Evolutionary conservation across 2,113 vertebrate species (phyloP).

Genomic region (Semnornis frantzii): DNA sequence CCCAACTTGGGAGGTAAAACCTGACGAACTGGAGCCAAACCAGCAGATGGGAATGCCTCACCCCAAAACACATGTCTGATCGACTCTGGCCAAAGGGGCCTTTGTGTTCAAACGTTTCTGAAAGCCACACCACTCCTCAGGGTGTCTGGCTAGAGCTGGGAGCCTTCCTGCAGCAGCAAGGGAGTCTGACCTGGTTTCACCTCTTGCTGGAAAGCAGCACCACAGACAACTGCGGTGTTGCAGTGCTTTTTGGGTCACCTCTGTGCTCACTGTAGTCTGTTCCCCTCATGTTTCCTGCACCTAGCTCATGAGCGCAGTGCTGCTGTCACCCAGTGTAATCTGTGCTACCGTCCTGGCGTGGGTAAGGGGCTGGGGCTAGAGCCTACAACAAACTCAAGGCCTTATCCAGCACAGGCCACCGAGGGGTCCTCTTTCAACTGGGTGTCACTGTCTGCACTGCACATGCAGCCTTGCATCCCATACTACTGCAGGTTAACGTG

Average conservation of each 20-base stretch:
- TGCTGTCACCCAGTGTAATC: accelerated
- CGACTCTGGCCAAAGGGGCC: accelerated
- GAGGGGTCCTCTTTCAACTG: accelerated
- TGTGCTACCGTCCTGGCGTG: background rate
- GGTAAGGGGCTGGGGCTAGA: background rate
- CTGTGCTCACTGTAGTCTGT: background rate
- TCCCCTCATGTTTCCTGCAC: background rate
- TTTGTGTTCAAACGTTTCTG: background rate
- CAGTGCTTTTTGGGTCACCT: background rate
- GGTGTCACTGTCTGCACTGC: background rate
- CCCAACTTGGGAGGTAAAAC: background rate
- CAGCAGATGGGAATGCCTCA: background rate
- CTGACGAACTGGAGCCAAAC: background rate
- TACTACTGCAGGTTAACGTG: accelerated
- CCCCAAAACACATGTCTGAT: background rate
- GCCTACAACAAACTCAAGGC: accelerated
- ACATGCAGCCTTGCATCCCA: accelerated
- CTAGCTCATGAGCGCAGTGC: accelerated
- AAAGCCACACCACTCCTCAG: accelerated
- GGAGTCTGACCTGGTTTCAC: background rate
- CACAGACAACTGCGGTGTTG: accelerated
- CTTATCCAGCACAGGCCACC: background rate
- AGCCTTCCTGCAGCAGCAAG: background rate
- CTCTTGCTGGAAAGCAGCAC: accelerated
- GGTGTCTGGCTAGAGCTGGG: background rate